These are phyloP conservation scores for Scaptomyza polygonia DNA, from an alignment of 2,888 invertebrate species.

Conservation along the genomic window DNA sequence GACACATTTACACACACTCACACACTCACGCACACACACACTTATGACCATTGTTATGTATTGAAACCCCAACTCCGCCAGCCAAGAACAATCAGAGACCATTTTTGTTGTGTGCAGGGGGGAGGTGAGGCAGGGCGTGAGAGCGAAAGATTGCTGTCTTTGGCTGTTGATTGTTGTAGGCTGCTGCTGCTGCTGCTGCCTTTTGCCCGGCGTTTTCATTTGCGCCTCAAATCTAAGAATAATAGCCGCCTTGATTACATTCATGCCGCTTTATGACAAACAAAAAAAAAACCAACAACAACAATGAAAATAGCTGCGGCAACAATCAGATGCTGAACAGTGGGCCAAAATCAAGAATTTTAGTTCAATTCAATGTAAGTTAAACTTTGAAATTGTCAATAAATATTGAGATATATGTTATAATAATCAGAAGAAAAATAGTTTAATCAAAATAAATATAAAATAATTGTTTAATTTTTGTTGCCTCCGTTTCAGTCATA, in stretches of 20 bases:
- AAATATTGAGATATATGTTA: too few relatives aligned
- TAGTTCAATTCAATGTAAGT: too few relatives aligned
- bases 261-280: conserved; percentile 75
- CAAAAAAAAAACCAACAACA: conserved; percentile 48
- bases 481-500: too few relatives aligned
- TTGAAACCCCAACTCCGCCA: conserved; percentile 49
- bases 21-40: conserved; percentile 19
- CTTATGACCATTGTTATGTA: conserved; percentile 64
- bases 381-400: too few relatives aligned
- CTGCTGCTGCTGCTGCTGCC: conserved; percentile 15
- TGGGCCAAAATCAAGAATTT: conserved; percentile 6
- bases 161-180: conserved; percentile 7
- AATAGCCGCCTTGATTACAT: conserved; percentile 77
- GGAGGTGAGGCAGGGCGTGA: neutral
- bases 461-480: too few relatives aligned
- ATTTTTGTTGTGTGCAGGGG: neutral
- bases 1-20: conserved; percentile 34
- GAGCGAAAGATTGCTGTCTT: conserved; percentile 11
- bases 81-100: conserved; percentile 2
- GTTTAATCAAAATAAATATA: too few relatives aligned
- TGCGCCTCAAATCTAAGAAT: conserved; percentile 77
- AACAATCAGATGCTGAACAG: conserved; percentile 39
- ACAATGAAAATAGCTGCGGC: conserved; percentile 22
- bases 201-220: conserved; percentile 62
- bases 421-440: too few relatives aligned